Evolutionary conservation across 2,888 invertebrate genomes (phyloP), one percentile per base, ranked within the genome.

Genomic region (Nematopogon swammerdamellus): DNA sequence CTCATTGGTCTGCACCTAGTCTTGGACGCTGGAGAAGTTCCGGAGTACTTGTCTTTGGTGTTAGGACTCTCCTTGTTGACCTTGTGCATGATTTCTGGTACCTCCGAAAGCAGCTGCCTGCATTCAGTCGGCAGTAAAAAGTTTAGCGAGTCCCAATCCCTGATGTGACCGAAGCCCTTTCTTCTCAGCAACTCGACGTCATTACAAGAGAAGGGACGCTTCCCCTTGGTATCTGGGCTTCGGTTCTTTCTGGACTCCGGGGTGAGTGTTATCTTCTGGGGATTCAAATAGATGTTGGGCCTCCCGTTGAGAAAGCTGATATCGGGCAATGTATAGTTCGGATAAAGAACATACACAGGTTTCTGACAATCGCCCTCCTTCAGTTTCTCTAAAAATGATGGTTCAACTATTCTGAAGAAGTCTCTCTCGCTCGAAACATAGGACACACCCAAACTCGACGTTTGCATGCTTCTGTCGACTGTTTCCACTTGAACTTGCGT

Each of bases 131-230:
- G 97, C 54, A 97, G 72, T 47, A 97, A 81, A 57, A 95, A 89
- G 59, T 91, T 92, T 48, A 97, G 75, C 0, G 95, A 95, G 60
- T 94, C 92, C 96, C 96, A 97, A 68, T 97, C 97, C 64, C 88
- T 86, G 8, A 97, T 88, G 64, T 95, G 95, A 44, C 85, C 83
- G 54, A 92, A 86, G 49, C 92, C 91, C 67, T 89, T 87, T 62
- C 88, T 88, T 63, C 88, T 87, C 42, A 95, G 69, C 53, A 87
- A 83, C 69, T 94, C 94, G 48, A 92, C 82, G 63, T 95, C 93
- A 59, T 87, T 89, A 62, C 86, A 90, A 45, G 91, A 91, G 62
- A 91, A 88, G 1, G 92, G 92, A 54, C 88, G 72, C 59, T 83
- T 79, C 45, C 79, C 72, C 64, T 70, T 81, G 50, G 63, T 60